phyloP scores from a whole-genome alignment of 2,888 invertebrate genomes.

The Drosophila yooni region DNA sequence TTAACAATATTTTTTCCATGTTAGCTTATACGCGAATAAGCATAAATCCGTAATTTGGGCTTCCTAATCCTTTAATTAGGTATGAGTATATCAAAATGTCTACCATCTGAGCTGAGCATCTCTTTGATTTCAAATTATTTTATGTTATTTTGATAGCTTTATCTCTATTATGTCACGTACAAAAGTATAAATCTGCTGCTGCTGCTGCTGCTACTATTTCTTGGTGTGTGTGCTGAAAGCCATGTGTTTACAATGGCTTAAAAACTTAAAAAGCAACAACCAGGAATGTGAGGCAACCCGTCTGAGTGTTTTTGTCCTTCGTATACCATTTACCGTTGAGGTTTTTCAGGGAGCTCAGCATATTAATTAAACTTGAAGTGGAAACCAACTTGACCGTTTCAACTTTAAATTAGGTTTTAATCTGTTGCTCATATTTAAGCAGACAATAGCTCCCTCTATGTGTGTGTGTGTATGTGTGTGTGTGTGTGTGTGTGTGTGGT shows the following conservation, averaged over 20 bases:
- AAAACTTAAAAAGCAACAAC: constrained; percentile 23
- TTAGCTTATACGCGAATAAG: neutral
- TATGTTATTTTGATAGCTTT: constrained; percentile 23
- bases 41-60: neutral
- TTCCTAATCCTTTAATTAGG: neutral
- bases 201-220: constrained; percentile 10
- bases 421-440: constrained; percentile 76
- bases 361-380: constrained; percentile 77
- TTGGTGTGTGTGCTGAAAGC: constrained; percentile 26
- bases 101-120: neutral
- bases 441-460: constrained; percentile 29
- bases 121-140: constrained; percentile 1
- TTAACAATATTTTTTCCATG: neutral
- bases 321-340: constrained; percentile 23
- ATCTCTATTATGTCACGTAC: constrained; percentile 25
- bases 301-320: constrained; percentile 57
- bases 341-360: constrained; percentile 69
- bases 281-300: neutral
- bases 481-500: constrained; percentile 6
- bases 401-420: constrained; percentile 78
- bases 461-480: constrained; percentile 16
- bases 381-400: constrained; percentile 54
- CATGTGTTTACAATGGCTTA: constrained; percentile 37
- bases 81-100: neutral
- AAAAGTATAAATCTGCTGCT: constrained; percentile 24